Evolutionary conservation across 2,113 vertebrate genomes (phyloP), one percentile per base, ranked within the genome.

Genomic region (Melanerpes aurifrons): DNA sequence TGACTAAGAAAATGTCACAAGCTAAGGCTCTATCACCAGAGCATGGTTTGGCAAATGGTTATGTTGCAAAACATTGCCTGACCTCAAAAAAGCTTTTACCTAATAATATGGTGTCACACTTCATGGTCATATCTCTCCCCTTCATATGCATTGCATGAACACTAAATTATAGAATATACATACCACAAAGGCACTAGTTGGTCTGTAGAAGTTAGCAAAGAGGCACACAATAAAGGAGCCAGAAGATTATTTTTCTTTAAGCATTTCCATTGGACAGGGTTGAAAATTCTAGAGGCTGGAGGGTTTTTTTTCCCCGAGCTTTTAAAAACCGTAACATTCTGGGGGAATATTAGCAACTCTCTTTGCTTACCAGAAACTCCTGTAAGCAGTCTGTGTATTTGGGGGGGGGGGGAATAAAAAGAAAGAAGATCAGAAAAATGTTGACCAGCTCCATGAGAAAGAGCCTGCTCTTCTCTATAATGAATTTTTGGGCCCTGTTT

Each of bases 51-150:
- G 62, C 54, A 89, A 80, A 64, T 31, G 37, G 10, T 10, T 64
- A 40, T 18, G 21, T 81, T 91, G 72, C 89, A 86, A 89, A 91
- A 77, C 53, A 84, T 26, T 28, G 29, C 73, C 45, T 91, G 37
- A 64, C 76, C 76, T 81, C 75, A 86, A 26, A 87, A 81, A 83
- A 81, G 7, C 9, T 75, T 86, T 88, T 66, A 74, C 50, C 15
- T 84, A 91, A 77, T 14, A 64, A 21, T 22, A 43, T 86, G 16
- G 4, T 15, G 6, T 19, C 22, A 15, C 26, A 15, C 15, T 87
- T 84, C n/a, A 47, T 31, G 66, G 58, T 29, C 18, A 45, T 48
- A 8, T n/a, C 17, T 80, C 57, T 81, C 11, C 37, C 12, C 16
- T 61, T 74, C 45, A 15, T 17, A 32, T 43, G 15, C 9, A 47